Evolutionary conservation across 1,140 invertebrate genomes (phyloP), one percentile per base, ranked within the genome.

Genomic region (Plectrocnemia conspersa): DNA sequence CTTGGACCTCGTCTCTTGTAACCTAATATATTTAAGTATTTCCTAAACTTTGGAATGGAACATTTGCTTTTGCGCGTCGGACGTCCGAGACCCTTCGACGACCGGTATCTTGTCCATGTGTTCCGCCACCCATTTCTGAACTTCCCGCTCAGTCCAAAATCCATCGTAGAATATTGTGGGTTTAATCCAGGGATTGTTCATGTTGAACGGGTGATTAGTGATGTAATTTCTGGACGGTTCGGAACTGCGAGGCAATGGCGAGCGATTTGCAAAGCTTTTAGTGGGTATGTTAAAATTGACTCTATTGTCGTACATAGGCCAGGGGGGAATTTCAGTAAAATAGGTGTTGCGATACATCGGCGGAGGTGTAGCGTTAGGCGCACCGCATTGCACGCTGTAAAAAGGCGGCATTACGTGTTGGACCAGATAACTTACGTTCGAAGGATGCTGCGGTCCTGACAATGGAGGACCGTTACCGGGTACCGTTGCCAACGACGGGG

Each of bases 61-160:
- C 42, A 55, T 55, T 45, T 60, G 58, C 49, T 64, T 53, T 54
- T 66, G 66, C 11, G 59, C 49, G 33, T 62, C 58, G 10, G 27
- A 54, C 15, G 25, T 4, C 19, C 62, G 59, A 2, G 54, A 50
- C 11, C 61, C 46, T 13, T 71, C 70, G 16, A 66, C 67, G 0
- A 68, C 67, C 49, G 70, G 72, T 63, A 68, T 68, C 55, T 75
- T 74, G 56, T 74, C 72, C 18, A 71, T 70, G 53, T 74, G 73
- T 61, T 74, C 73, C 2, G 73, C 68, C 1, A 73, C 71, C 73
- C 73, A 75, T 53, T 70, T 74, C 54, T 74, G 74, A 3, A 75
- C 73, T 56, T 75, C 74, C 63, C 74, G 73, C 60, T 75, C 73
- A 0, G 72, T 75, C 73, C 73, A 75, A 61, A 75, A 75, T 0